phyloP scores from a whole-genome alignment of 2,888 invertebrate species.

The Oscheius sp. region DNA sequence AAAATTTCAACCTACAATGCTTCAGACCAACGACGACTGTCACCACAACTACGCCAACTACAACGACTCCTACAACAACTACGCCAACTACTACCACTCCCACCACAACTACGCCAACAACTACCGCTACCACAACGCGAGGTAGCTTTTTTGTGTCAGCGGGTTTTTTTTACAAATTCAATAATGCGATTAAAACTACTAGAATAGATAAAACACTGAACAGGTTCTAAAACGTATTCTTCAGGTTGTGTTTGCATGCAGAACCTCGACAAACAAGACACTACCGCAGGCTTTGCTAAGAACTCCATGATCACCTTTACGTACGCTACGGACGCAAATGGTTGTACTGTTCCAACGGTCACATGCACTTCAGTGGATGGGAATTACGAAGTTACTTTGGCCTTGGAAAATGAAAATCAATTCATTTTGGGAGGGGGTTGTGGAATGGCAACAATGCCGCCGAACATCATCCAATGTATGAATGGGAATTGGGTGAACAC shows the following conservation, averaged over 20 bases:
- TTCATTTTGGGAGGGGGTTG: background rate
- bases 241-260: background rate
- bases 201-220: too few species aligned
- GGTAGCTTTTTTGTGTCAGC: too few species aligned
- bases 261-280: background rate
- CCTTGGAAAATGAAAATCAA: background rate
- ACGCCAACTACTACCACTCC: too few species aligned
- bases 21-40: background rate
- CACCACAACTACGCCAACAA: too few species aligned
- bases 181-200: too few species aligned
- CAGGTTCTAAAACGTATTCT: background rate
- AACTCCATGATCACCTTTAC: background rate
- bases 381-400: background rate
- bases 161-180: too few species aligned
- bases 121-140: too few species aligned
- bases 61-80: too few species aligned
- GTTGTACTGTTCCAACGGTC: background rate
- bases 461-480: background rate
- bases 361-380: background rate
- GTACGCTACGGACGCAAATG: background rate
- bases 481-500: background rate
- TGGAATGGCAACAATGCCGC: background rate
- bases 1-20: background rate
- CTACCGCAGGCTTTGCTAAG: background rate
- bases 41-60: background rate